phyloP scores from a whole-genome alignment of 1,140 invertebrate species.

The Bombus turneri region DNA sequence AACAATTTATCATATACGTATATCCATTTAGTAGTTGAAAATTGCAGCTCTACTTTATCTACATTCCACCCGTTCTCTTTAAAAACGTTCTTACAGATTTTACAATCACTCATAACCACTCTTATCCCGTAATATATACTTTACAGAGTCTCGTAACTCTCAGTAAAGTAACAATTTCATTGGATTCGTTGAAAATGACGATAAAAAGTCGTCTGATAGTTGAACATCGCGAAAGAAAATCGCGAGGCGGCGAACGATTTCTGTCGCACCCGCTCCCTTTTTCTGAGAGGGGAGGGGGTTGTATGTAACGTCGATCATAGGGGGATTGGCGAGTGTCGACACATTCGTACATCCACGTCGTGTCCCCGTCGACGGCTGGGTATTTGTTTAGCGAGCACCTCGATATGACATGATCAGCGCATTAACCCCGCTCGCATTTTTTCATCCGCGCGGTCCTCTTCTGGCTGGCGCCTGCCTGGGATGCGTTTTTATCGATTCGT shows the following conservation, averaged over 20 bases:
- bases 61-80: neutral
- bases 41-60: neutral
- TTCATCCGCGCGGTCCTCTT: constrained; percentile 78
- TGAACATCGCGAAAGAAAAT: neutral
- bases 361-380: constrained; percentile 53
- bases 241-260: neutral
- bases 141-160: neutral
- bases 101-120: neutral
- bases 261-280: neutral
- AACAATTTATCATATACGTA: neutral
- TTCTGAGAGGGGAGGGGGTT: neutral
- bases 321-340: constrained; percentile 60
- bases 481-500: constrained; percentile 84
- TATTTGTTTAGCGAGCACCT: constrained; percentile 78
- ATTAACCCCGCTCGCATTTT: constrained; percentile 81
- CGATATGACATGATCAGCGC: constrained; percentile 82
- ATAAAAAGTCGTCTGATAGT: neutral
- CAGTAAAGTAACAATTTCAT: neutral
- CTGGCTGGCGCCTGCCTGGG: constrained; percentile 82
- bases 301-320: constrained; percentile 41
- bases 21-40: neutral
- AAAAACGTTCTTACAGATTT: neutral
- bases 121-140: neutral
- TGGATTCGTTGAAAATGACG: neutral
- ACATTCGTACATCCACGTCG: constrained; percentile 64